A percentile compares a stretch with the other conserved stretches of the same genome.
These are phyloP conservation scores for Lophius piscatorius DNA, from an alignment of 2,113 vertebrate species.

Conservation along the genomic window DNA sequence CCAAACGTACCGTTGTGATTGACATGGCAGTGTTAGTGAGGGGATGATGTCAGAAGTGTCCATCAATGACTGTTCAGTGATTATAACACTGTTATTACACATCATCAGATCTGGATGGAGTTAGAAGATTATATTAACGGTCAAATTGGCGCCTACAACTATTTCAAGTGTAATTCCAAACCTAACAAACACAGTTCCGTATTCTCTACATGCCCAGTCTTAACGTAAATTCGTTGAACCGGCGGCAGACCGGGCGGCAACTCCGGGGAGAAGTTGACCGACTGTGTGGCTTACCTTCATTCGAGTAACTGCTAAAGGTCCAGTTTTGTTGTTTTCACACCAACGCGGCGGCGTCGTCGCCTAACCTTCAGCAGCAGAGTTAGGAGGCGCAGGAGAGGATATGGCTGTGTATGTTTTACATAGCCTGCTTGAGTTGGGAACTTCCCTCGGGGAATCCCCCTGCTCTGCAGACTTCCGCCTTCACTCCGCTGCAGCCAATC, in stretches of 20 bases:
- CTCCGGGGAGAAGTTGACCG: neutral
- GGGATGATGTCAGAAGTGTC: too few relatives aligned
- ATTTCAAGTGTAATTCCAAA: constrained; percentile 29
- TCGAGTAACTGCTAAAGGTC: constrained; percentile 49
- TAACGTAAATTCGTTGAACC: constrained; percentile 49
- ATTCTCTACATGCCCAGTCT: constrained; percentile 25
- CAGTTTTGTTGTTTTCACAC: constrained; percentile 60
- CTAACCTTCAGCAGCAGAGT: constrained; percentile 53
- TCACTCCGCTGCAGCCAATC: constrained; percentile 70
- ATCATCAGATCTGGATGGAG: too few relatives aligned
- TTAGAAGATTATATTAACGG: neutral
- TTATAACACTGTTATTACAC: too few relatives aligned
- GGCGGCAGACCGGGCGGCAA: constrained; percentile 24
- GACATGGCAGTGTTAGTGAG: too few relatives aligned
- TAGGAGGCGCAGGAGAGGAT: constrained; percentile 72
- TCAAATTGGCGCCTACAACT: neutral
- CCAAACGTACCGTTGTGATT: too few relatives aligned
- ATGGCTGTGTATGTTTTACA: constrained; percentile 78
- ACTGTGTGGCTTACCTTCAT: constrained; percentile 79
- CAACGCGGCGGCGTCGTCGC: constrained; percentile 54
- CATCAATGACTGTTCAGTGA: too few relatives aligned
- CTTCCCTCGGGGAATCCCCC: constrained; percentile 88
- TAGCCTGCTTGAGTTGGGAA: constrained; percentile 81
- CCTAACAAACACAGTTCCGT: constrained; percentile 54
- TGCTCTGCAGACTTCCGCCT: constrained; percentile 80